Conservation (phyloP, 2,888 invertebrate species). For the Agrenia bidenticulata region DNA sequence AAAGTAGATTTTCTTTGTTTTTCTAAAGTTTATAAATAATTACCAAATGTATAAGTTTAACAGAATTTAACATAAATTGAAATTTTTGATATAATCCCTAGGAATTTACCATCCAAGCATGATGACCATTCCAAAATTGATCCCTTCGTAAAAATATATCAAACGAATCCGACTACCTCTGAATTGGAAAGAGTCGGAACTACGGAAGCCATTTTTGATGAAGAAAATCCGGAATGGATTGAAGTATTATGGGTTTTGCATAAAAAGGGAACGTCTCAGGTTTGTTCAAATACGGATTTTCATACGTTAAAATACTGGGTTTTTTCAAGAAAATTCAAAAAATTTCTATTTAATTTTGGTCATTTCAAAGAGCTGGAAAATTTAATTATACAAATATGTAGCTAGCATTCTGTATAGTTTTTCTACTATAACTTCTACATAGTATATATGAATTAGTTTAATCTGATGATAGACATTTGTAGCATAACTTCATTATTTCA, state of each 20-base stretch:
- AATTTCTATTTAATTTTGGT: too few species aligned
- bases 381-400: too few species aligned
- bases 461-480: too few species aligned
- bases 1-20: constrained; percentile 40
- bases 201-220: constrained; percentile 39
- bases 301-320: neutral
- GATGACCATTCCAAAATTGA: constrained; percentile 44
- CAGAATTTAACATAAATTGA: too few species aligned
- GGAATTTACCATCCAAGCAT: constrained; percentile 28
- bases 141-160: constrained; percentile 42
- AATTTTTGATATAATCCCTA: too few species aligned
- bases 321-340: neutral
- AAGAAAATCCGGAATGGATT: constrained; percentile 45
- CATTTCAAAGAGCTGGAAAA: too few species aligned
- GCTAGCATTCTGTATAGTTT: too few species aligned
- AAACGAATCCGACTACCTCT: constrained; percentile 22
- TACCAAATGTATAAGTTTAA: too few species aligned
- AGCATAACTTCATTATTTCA: too few species aligned
- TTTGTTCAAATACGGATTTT: neutral
- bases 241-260: constrained; percentile 45
- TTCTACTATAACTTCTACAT: too few species aligned
- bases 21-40: too few species aligned
- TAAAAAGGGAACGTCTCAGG: constrained; percentile 42
- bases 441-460: too few species aligned
- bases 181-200: constrained; percentile 43